Percentiles rank a stretch among this genome's conserved stretches.
Conservation (phyloP, 2,113 vertebrate species). For the Pedetes capensis region DNA sequence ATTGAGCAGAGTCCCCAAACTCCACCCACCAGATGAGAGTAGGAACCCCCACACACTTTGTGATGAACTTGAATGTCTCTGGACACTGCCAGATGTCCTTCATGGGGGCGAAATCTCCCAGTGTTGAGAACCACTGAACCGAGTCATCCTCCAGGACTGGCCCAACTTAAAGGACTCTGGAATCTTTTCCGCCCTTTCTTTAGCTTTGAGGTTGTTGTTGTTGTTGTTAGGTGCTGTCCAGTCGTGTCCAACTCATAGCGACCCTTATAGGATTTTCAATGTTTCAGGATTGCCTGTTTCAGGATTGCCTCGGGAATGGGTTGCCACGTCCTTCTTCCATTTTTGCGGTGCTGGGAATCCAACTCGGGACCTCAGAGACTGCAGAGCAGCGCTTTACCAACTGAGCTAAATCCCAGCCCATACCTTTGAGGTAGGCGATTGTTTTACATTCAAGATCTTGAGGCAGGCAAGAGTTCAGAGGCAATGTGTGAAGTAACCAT, state of each 20-base stretch:
- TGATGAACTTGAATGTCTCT: neutral
- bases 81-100: neutral
- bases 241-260: too few species aligned
- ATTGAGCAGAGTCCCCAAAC: too few species aligned
- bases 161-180: neutral
- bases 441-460: slow-evolving; percentile 37
- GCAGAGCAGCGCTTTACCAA: too few species aligned
- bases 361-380: too few species aligned
- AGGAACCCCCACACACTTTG: too few species aligned
- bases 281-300: too few species aligned
- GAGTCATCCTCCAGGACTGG: neutral
- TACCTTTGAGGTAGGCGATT: neutral
- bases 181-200: neutral
- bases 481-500: slow-evolving; percentile 19
- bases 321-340: too few species aligned
- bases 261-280: too few species aligned
- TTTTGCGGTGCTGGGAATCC: too few species aligned
- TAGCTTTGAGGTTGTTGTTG: neutral
- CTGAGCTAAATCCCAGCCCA: too few species aligned
- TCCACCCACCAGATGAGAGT: neutral
- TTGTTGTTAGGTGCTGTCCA: too few species aligned
- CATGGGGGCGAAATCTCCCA: neutral
- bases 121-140: neutral
- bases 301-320: too few species aligned
- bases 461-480: slow-evolving; percentile 51